Evolutionary conservation across 2,888 invertebrate species (phyloP).

Genomic region (Disparrhopalites patrizii): DNA sequence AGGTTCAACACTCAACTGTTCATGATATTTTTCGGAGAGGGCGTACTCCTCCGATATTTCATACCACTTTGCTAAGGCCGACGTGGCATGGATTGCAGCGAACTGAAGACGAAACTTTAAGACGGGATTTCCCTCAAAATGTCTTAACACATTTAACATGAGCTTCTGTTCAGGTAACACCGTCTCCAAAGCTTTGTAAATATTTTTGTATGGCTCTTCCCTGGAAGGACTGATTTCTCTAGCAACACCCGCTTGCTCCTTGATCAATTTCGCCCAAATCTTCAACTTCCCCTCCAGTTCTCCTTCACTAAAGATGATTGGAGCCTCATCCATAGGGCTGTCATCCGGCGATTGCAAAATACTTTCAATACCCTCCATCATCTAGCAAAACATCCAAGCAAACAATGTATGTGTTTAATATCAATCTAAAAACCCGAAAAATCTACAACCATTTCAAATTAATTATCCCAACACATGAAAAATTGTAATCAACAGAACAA

Average conservation of each 20-base stretch:
- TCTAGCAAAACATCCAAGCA: neutral
- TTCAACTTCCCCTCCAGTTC: conserved; percentile 14
- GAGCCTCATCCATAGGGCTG: no score
- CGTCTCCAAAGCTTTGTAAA: conserved; percentile 37
- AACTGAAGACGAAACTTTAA: conserved; percentile 37
- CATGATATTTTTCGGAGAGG: conserved; percentile 38
- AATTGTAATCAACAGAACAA: no score
- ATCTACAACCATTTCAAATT: no score
- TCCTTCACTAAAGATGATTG: neutral
- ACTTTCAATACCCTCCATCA: neutral
- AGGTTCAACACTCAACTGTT: conserved; percentile 34
- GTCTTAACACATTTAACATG: conserved; percentile 15
- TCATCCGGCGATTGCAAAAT: neutral
- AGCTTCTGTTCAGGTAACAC: conserved; percentile 9
- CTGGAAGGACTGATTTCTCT: conserved; percentile 8
- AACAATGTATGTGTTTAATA: no score
- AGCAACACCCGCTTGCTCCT: neutral
- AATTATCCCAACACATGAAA: no score
- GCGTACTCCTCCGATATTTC: conserved; percentile 42
- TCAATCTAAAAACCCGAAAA: no score
- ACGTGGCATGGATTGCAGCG: conserved; percentile 40
- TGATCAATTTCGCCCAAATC: conserved; percentile 19
- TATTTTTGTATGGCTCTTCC: conserved; percentile 41
- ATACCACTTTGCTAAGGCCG: conserved; percentile 44
- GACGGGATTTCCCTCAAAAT: conserved; percentile 23